Conservation (phyloP, 2,888 invertebrate species). For the Hirudinaria manillensis region DNA sequence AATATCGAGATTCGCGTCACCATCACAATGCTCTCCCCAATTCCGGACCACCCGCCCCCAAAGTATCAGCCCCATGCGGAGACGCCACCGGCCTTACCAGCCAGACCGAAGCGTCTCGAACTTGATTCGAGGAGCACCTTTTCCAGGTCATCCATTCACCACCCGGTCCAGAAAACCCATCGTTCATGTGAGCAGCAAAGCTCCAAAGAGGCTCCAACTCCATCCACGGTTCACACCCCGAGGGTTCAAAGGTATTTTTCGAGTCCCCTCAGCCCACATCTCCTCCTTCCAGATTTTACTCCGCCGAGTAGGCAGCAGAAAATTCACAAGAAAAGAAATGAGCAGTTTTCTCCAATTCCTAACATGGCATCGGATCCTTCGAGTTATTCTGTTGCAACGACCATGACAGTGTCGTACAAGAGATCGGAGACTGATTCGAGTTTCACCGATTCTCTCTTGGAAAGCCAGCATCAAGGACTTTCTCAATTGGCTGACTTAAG, state of each 20-base stretch:
- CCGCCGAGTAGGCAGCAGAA: neutral
- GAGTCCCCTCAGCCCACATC: conserved; percentile 29
- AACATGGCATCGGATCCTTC: conserved; percentile 24
- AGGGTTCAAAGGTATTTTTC: conserved; percentile 19
- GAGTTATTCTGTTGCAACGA: conserved; percentile 27
- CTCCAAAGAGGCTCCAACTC: neutral
- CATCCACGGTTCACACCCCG: conserved; percentile 13
- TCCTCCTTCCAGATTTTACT: conserved; percentile 25
- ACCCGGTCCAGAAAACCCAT: neutral
- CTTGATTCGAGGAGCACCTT: conserved; percentile 4
- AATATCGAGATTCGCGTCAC: neutral
- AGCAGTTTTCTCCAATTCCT: conserved; percentile 4
- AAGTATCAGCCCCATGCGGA: conserved; percentile 13
- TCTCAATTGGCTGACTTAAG: neutral
- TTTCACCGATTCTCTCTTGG: conserved; percentile 4
- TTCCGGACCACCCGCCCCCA: conserved; percentile 26
- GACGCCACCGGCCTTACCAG: conserved; percentile 10
- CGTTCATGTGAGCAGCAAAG: neutral
- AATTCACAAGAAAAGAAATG: neutral
- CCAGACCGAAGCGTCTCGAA: conserved; percentile 16
- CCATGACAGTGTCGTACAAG: conserved; percentile 27
- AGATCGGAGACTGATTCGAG: conserved; percentile 25
- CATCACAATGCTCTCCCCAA: conserved; percentile 1
- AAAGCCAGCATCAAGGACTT: neutral
- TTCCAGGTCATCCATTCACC: neutral